Conservation (phyloP, 2,888 invertebrate species). For the Agonopterix heracliana region DNA sequence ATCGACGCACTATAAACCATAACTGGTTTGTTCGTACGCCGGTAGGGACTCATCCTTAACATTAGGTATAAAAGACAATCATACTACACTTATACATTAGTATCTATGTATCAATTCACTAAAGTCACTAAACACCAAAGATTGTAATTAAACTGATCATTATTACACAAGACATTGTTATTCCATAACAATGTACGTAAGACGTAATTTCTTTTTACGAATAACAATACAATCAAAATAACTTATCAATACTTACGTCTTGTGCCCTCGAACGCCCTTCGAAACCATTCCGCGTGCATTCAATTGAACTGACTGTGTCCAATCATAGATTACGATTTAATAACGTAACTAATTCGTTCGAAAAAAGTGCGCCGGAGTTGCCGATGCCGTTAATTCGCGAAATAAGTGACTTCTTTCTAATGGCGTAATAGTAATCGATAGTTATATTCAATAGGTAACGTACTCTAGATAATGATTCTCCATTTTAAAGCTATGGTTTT, state of each 20-base stretch:
- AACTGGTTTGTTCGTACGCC: too few relatives aligned
- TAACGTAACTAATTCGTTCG: conserved; percentile 40
- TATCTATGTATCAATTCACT: too few relatives aligned
- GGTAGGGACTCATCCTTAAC: too few relatives aligned
- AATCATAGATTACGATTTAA: conserved; percentile 48
- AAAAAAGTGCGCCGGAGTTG: conserved; percentile 24
- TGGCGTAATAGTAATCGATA: background rate
- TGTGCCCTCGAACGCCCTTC: conserved; percentile 1
- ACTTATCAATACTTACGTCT: background rate
- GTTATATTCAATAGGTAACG: too few relatives aligned
- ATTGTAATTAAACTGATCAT: too few relatives aligned
- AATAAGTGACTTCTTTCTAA: conserved; percentile 17
- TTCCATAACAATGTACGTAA: background rate
- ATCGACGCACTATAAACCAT: too few relatives aligned
- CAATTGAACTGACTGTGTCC: conserved; percentile 25
- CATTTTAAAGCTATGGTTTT: too few relatives aligned
- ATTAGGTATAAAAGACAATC: too few relatives aligned
- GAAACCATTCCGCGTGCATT: background rate
- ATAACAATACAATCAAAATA: background rate
- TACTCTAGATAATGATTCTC: too few relatives aligned
- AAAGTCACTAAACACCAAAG: too few relatives aligned
- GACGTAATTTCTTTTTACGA: background rate
- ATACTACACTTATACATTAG: too few relatives aligned
- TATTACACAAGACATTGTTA: too few relatives aligned
- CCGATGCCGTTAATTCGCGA: conserved; percentile 34